Evolutionary conservation across 2,888 invertebrate genomes (phyloP), one percentile per base, ranked within the genome.

Genomic region (Boloria euphrosyne): DNA sequence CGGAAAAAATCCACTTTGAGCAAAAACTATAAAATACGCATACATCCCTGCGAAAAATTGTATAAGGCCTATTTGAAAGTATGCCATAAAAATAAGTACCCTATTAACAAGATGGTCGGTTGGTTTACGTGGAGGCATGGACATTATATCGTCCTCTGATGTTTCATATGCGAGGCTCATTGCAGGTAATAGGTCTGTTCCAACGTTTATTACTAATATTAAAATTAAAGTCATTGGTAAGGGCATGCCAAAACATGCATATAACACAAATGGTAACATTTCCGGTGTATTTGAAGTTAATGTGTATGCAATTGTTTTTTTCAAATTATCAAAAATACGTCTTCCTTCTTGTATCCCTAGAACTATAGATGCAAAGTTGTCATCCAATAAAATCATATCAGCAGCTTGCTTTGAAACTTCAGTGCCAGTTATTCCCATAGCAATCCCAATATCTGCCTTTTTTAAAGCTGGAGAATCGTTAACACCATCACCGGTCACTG

Each of bases 401-500:
- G 97, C 97, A 0, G 97, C 97, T 85, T 97, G 96, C 83, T 97
- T 97, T 0, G 96, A 96, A 7, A 95, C 96, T 80, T 96, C 96
- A 4, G 95, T 95, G 0, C 96, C 96, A 17, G 93, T 93, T 62
- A 96, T 96, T 10, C 96, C 96, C 96, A 96, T 96, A 0, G 96
- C 96, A 22, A 96, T 94, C 27, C 96, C 96, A 66, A 96, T 96
- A 74, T 97, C 96, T 14, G 97, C 97, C 84, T 96, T 96, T 80
- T 97, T 97, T 63, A 97, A 86, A 14, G 97, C 97, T 5, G 97
- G 97, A 0, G 97, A 96, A 83, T 97, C 97, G 76, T 97, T 97
- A 0, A 97, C 97, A 50, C 97, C 97, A 78, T 97, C 97, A 13
- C 98, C 97, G 31, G 97, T 97, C 0, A 97, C 97, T 13, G 97